Base-by-base conservation (phyloP, 2,888 invertebrate genomes). In the Scaptomyza parva region DNA sequence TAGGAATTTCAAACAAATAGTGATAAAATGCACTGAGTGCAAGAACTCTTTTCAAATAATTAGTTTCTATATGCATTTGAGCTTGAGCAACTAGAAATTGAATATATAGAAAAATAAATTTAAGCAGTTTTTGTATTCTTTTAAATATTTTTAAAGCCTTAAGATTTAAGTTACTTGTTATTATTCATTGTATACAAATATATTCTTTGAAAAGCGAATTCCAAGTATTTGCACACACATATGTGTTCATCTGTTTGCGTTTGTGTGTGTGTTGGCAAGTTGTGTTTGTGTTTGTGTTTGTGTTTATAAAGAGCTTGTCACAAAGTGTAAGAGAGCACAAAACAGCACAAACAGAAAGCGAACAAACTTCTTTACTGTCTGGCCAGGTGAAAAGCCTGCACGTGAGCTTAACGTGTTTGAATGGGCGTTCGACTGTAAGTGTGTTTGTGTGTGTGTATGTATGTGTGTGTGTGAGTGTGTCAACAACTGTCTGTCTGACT, bases 331-430 rank as follows among this genome's bases (percentile, higher is more conserved):
- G 45, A 26, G 45, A 67, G 43, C 33, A 40, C 14, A 35, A 33
- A 28, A 33, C 33, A n/a, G 33, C 33, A 6, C 53, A 75, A 61
- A 54, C 58, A 71, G 33, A 57, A 70, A 22, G 18, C 39, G 48
- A 72, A 72, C 43, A 75, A 73, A 73, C 57, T 64, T 60, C 59
- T 63, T 71, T 33, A 52, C 18, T 39, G 67, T 67, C 52, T 67
- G 55, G 37, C 50, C 72, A 71, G 76, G 76, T 73, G 71, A 70
- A 70, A 75, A 59, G 70, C 59, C 70, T 64, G 64, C 63, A 69
- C 39, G 48, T 68, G 70, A 74, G 69, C 28, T 48, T 39, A 69
- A 35, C 58, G 37, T 33, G 61, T 53, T 50, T 40, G n/a, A 39
- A 39, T 47, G 39, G n/a, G 17, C 50, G 44, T 33, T 35, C 14